Evolutionary conservation across 1,140 invertebrate species (phyloP).

Genomic region (Daktulosphaira vitifoliae): DNA sequence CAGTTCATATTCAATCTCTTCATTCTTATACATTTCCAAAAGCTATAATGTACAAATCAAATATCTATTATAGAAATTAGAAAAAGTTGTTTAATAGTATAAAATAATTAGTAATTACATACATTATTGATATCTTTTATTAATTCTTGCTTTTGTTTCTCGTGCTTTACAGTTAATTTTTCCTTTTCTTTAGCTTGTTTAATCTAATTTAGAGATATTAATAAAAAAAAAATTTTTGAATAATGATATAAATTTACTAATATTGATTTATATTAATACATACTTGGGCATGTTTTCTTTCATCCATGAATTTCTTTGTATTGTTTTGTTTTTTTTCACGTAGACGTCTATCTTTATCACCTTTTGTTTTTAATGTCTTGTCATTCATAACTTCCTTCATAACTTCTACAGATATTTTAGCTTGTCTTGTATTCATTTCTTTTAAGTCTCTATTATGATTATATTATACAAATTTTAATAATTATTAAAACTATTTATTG

Average conservation of each 20-base stretch:
- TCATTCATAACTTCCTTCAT: constrained; percentile 91
- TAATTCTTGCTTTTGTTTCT: constrained; percentile 84
- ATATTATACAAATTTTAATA: constrained; percentile 34
- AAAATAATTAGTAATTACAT: constrained; percentile 42
- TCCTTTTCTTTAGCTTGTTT: constrained; percentile 91
- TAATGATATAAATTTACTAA: not conserved
- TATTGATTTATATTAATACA: constrained; percentile 27
- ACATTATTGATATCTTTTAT: constrained; percentile 86
- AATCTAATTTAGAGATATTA: constrained; percentile 49
- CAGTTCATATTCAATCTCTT: constrained; percentile 85
- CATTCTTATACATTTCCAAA: constrained; percentile 90
- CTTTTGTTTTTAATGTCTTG: constrained; percentile 93
- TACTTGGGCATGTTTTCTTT: constrained; percentile 66
- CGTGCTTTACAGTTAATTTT: constrained; percentile 81
- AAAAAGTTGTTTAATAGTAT: constrained; percentile 23
- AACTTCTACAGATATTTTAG: constrained; percentile 93
- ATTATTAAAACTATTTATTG: not conserved
- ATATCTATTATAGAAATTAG: constrained; percentile 26
- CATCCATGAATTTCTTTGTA: constrained; percentile 97
- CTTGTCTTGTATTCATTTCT: constrained; percentile 90
- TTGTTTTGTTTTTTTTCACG: constrained; percentile 98
- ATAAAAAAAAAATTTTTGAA: constrained; percentile 3
- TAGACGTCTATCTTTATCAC: constrained; percentile 86
- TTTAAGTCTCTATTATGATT: constrained; percentile 85
- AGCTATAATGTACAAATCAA: constrained; percentile 54